These are phyloP conservation scores for Macrosteles quadrilineatus DNA, from an alignment of 1,140 invertebrate genomes.

Conservation along the genomic window DNA sequence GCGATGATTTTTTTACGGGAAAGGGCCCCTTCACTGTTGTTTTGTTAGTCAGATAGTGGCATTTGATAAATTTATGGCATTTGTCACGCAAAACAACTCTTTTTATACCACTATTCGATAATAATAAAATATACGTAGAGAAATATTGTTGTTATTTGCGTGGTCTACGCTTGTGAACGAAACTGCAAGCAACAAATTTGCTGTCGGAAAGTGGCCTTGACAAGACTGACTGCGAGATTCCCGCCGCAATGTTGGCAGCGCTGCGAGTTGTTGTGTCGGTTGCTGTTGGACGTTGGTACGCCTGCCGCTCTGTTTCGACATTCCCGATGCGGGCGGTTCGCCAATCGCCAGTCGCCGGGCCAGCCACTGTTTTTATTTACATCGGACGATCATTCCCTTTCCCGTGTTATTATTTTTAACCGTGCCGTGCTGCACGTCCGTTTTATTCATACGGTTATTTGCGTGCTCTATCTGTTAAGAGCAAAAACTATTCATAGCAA, in stretches of 20 bases:
- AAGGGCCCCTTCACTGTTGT: too few species aligned
- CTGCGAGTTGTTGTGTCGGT: neutral
- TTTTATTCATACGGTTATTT: too few species aligned
- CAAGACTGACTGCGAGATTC: neutral
- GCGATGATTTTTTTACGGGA: too few species aligned
- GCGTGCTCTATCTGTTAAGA: too few species aligned
- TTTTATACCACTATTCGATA: too few species aligned
- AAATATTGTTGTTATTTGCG: too few species aligned
- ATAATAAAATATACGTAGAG: too few species aligned
- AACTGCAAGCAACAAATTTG: neutral
- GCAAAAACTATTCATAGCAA: too few species aligned
- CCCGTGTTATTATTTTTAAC: conserved; percentile 22
- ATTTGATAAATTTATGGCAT: too few species aligned
- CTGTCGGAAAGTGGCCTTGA: neutral
- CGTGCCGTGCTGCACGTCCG: neutral
- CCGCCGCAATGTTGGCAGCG: neutral
- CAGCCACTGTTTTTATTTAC: conserved; percentile 23
- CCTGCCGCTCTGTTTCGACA: conserved; percentile 2
- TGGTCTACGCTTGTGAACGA: too few species aligned
- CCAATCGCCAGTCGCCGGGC: neutral
- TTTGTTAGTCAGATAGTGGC: too few species aligned
- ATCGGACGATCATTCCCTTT: conserved; percentile 11
- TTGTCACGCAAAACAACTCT: too few species aligned
- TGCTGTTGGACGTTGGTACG: neutral
- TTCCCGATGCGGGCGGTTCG: conserved; percentile 11